phyloP scores from a whole-genome alignment of 1,140 invertebrate species.

The Parasteatoda tepidariorum region DNA sequence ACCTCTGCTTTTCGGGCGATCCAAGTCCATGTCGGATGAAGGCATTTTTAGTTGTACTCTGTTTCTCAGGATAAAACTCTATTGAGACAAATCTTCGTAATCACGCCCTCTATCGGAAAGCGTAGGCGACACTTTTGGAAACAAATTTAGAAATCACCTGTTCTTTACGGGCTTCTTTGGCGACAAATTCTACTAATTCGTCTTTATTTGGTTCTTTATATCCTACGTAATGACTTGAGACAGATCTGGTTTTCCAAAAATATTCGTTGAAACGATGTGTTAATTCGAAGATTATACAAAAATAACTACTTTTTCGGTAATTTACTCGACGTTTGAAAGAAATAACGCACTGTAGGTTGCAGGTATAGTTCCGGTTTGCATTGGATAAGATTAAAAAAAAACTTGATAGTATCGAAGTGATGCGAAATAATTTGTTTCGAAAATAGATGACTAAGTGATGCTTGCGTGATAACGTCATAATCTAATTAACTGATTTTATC shows the following conservation, averaged over 20 bases:
- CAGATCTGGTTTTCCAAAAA: not conserved
- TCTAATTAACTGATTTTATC: no score
- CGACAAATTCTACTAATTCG: not conserved
- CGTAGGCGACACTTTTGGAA: conserved; percentile 46
- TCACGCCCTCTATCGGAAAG: conserved; percentile 31
- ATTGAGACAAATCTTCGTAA: not conserved
- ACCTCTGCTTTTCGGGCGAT: conserved; percentile 55
- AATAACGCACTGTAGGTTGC: no score
- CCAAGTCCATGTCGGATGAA: conserved; percentile 52
- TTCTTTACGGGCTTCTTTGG: not conserved
- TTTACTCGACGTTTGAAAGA: no score
- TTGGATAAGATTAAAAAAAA: no score
- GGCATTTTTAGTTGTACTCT: conserved; percentile 32
- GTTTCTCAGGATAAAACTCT: not conserved
- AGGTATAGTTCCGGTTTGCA: no score
- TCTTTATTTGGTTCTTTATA: not conserved
- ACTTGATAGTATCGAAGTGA: no score
- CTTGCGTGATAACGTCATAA: no score
- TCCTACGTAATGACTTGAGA: not conserved
- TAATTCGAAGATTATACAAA: not conserved
- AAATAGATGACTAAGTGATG: no score
- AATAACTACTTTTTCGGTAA: not conserved
- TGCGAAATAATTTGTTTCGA: no score
- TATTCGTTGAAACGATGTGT: not conserved
- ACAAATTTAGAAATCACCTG: conserved; percentile 19